phyloP scores from a whole-genome alignment of 2,113 vertebrate genomes.

The Nasalis larvatus region DNA sequence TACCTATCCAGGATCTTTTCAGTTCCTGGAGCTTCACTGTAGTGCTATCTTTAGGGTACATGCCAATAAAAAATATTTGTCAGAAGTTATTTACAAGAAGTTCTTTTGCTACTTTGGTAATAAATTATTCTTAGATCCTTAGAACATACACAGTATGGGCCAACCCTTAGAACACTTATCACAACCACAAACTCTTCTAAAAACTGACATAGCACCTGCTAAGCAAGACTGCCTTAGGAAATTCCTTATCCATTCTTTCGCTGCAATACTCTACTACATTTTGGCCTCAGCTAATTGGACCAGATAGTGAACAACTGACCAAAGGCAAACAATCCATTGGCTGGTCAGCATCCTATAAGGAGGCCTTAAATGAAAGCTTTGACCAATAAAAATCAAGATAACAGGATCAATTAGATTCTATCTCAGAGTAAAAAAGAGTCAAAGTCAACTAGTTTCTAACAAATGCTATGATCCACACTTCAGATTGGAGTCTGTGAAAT shows the following conservation, averaged over 20 bases:
- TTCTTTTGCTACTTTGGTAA: neutral
- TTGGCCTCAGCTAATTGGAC: neutral
- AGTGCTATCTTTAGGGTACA: neutral
- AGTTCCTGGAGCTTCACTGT: neutral
- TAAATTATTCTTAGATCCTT: constrained; percentile 11
- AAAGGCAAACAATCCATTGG: neutral
- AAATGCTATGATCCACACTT: neutral
- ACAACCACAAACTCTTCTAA: neutral
- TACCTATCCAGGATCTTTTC: neutral
- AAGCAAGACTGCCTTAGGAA: neutral
- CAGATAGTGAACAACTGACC: neutral
- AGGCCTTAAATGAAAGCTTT: neutral
- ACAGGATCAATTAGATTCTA: neutral
- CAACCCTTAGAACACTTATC: neutral
- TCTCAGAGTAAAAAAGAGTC: neutral
- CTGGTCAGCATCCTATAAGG: neutral
- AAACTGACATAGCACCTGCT: neutral
- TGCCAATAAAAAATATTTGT: neutral
- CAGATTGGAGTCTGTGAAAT: neutral
- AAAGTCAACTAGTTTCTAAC: neutral
- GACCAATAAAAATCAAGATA: neutral
- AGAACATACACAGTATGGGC: neutral
- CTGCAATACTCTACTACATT: neutral
- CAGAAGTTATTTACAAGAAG: neutral
- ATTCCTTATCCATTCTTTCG: neutral